These are phyloP conservation scores for Ischnus inquisitorius DNA, from an alignment of 2,888 invertebrate species.

Conservation along the genomic window DNA sequence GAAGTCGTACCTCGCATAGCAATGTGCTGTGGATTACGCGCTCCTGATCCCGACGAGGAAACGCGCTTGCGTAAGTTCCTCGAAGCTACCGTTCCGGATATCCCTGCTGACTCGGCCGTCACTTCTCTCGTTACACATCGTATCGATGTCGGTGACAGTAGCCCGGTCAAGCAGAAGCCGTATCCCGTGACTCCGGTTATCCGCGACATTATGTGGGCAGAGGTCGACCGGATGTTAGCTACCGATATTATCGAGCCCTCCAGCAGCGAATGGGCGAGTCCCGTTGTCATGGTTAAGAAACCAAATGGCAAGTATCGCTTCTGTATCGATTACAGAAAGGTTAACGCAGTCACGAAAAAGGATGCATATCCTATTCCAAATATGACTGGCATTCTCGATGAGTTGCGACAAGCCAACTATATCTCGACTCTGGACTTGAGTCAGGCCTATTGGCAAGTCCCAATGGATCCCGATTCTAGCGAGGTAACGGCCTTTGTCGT, in stretches of 20 bases:
- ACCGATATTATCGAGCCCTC: slow-evolving; percentile 76
- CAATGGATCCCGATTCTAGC: slow-evolving; percentile 62
- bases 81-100: not conserved
- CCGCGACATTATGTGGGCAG: slow-evolving; percentile 56
- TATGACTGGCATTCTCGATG: slow-evolving; percentile 75
- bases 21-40: not conserved
- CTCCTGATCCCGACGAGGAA: not conserved
- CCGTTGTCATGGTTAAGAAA: slow-evolving; percentile 75
- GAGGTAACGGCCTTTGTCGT: slow-evolving; percentile 73
- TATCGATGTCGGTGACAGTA: slow-evolving; percentile 16
- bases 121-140: not conserved
- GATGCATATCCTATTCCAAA: slow-evolving; percentile 77
- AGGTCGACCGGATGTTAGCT: slow-evolving; percentile 78
- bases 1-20: not conserved
- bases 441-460: slow-evolving; percentile 76
- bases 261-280: slow-evolving; percentile 75
- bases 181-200: slow-evolving; percentile 61
- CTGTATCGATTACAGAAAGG: slow-evolving; percentile 76
- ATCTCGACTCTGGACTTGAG: slow-evolving; percentile 76
- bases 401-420: slow-evolving; percentile 74
- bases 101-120: not conserved
- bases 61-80: not conserved
- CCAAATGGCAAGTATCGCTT: slow-evolving; percentile 74
- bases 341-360: slow-evolving; percentile 76
- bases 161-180: slow-evolving; percentile 58